A percentile compares a stretch with the other conserved stretches of the same genome.
Conservation (phyloP, 1,140 invertebrate genomes). For the Zaprionus inermis region DNA sequence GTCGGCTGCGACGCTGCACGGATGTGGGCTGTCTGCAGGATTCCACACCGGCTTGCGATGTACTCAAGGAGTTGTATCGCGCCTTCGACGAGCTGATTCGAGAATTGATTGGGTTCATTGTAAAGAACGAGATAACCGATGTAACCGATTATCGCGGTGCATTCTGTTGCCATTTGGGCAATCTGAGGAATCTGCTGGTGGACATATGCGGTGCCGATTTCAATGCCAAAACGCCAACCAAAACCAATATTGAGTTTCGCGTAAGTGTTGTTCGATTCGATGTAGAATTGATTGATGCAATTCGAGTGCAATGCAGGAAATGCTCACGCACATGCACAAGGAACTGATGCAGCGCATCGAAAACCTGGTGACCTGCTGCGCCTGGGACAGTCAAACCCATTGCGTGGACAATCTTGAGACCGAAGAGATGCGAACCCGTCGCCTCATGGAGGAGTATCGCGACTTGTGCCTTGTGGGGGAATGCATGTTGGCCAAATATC, state of each 20-base stretch:
- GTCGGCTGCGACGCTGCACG: constrained; percentile 41
- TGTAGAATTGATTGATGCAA: background rate
- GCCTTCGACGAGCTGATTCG: constrained; percentile 56
- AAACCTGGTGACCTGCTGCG: constrained; percentile 18
- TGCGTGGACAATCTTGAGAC: constrained; percentile 9
- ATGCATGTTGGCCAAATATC: constrained; percentile 42
- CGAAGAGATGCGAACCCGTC: constrained; percentile 12
- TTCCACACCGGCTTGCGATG: constrained; percentile 1
- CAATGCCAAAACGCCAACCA: constrained; percentile 64
- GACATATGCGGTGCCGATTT: constrained; percentile 66
- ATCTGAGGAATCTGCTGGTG: constrained; percentile 55
- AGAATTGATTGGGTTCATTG: constrained; percentile 51
- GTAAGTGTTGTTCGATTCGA: constrained; percentile 33
- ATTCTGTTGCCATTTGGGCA: constrained; percentile 62
- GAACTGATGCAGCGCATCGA: constrained; percentile 62
- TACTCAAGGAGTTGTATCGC: constrained; percentile 49
- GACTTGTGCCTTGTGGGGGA: constrained; percentile 39
- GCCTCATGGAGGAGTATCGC: constrained; percentile 51
- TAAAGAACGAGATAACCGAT: constrained; percentile 34
- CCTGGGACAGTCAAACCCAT: constrained; percentile 21
- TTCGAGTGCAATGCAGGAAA: constrained; percentile 46
- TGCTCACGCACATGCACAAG: constrained; percentile 69
- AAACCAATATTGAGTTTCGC: constrained; percentile 63
- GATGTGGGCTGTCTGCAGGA: constrained; percentile 13
- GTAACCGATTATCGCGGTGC: constrained; percentile 35